Conservation (phyloP, 2,113 vertebrate genomes). For the Etheostoma spectabile region DNA sequence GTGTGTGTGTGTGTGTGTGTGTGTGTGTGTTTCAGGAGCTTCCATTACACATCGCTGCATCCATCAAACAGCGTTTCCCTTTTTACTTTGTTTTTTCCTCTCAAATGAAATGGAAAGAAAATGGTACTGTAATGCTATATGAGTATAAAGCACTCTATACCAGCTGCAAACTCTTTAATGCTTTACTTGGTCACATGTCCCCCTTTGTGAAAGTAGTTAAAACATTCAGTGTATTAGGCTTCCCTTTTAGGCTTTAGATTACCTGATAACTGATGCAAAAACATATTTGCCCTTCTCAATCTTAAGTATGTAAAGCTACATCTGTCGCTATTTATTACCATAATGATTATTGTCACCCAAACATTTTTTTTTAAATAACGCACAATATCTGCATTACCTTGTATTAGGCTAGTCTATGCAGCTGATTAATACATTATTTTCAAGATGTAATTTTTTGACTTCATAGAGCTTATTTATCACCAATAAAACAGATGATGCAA, state of each 20-base stretch:
- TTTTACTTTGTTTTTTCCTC: conserved; percentile 53
- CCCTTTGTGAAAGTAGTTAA: background rate
- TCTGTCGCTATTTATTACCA: background rate
- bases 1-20: too few relatives aligned
- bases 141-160: background rate
- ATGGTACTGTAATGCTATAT: background rate
- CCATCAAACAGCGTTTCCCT: conserved; percentile 44
- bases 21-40: conserved; percentile 47
- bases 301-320: background rate
- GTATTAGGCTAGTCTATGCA: background rate
- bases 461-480: background rate
- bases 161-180: conserved; percentile 5
- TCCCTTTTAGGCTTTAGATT: background rate
- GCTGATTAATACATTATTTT: background rate
- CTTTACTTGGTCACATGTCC: background rate
- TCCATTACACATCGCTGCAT: conserved; percentile 70
- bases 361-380: background rate
- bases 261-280: background rate
- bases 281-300: background rate
- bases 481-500: background rate
- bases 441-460: background rate
- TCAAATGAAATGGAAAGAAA: conserved; percentile 26
- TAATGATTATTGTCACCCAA: background rate
- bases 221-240: background rate
- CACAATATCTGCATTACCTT: background rate